Evolutionary conservation across 2,113 vertebrate species (phyloP).

Genomic region (Phalacrocorax brasilianus): DNA sequence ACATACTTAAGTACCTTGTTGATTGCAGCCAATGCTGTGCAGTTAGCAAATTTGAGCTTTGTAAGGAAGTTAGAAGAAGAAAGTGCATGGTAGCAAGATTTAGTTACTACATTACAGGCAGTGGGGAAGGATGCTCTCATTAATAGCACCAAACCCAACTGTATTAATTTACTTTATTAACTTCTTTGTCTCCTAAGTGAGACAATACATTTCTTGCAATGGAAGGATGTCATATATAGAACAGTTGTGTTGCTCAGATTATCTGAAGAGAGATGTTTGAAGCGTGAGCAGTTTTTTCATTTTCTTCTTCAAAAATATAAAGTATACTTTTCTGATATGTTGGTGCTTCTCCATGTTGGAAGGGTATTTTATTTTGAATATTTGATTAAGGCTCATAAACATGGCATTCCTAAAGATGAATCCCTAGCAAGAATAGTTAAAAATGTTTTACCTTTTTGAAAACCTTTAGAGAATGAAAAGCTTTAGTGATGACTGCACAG

Average conservation of each 20-base stretch:
- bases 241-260: background rate
- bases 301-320: background rate
- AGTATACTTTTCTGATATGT: background rate
- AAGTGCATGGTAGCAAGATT: constrained; percentile 12
- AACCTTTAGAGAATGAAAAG: constrained; percentile 36
- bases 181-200: background rate
- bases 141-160: background rate
- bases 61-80: background rate
- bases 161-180: background rate
- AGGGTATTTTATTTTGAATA: background rate
- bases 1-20: constrained; percentile 38
- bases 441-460: constrained; percentile 26
- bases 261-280: background rate
- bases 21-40: background rate
- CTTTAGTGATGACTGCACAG: background rate
- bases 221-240: background rate
- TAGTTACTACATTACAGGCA: background rate
- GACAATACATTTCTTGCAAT: background rate
- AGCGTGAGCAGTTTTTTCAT: background rate
- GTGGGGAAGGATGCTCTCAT: background rate
- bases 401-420: background rate
- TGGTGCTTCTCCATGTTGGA: background rate
- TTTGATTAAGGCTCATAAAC: constrained; percentile 7
- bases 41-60: constrained; percentile 12
- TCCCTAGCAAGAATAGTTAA: background rate